These are phyloP conservation scores for Saimiri boliviensis DNA, from an alignment of 2,113 vertebrate species.

Conservation along the genomic window DNA sequence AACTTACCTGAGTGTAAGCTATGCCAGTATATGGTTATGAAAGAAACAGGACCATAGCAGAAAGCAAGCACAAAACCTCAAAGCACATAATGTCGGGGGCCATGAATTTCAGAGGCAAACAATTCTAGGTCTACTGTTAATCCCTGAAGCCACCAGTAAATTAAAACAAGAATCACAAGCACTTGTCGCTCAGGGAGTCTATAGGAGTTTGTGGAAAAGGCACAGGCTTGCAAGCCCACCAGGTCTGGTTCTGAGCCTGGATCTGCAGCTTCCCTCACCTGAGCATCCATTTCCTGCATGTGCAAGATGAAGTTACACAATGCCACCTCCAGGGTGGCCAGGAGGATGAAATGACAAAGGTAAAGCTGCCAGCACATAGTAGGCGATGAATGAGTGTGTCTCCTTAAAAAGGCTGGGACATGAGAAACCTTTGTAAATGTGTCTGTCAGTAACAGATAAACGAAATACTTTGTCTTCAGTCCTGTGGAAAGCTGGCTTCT, in stretches of 20 bases:
- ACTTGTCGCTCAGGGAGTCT: neutral
- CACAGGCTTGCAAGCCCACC: neutral
- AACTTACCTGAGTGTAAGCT: neutral
- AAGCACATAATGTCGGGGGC: neutral
- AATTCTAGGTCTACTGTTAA: neutral
- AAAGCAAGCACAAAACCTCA: neutral
- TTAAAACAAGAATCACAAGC: neutral
- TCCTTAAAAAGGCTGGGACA: neutral
- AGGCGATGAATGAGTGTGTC: neutral
- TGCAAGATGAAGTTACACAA: neutral
- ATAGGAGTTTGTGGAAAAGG: neutral
- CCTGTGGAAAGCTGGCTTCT: neutral
- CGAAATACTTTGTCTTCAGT: neutral
- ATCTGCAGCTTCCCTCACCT: neutral
- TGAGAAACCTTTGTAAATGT: neutral
- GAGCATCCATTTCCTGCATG: neutral
- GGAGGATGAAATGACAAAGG: neutral
- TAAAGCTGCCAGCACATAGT: neutral
- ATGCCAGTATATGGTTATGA: rapidly evolving
- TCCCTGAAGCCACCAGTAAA: neutral
- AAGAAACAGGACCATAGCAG: neutral
- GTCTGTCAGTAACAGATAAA: neutral
- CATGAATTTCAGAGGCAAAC: neutral
- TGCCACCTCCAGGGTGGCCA: neutral
- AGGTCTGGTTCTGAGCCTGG: neutral